Conservation (phyloP, 2,888 invertebrate genomes). For the Strigamia crassipes region DNA sequence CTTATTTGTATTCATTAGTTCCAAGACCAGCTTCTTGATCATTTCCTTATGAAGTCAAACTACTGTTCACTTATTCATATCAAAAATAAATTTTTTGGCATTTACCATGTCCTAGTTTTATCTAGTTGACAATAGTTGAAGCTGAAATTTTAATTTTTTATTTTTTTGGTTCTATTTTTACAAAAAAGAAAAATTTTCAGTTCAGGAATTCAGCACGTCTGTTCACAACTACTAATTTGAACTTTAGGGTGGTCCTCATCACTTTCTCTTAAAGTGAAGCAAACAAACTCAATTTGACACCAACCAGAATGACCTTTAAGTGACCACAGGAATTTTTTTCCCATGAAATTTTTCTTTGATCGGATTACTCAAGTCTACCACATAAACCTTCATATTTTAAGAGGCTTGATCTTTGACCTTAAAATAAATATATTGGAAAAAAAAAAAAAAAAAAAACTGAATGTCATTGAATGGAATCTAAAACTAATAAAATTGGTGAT, state of each 20-base stretch:
- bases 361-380: slow-evolving; percentile 5
- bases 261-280: slow-evolving; percentile 3
- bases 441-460: not conserved
- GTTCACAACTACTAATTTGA: slow-evolving; percentile 18
- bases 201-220: not conserved
- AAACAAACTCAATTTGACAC: slow-evolving; percentile 32
- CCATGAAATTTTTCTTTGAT: not conserved
- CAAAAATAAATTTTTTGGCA: slow-evolving; percentile 17
- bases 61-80: not conserved
- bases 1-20: not conserved
- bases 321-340: slow-evolving; percentile 23
- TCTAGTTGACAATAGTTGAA: slow-evolving; percentile 8
- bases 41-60: no score
- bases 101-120: slow-evolving; percentile 2
- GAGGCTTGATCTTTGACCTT: not conserved
- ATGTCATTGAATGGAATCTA: not conserved
- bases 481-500: not conserved
- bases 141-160: not conserved
- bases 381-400: slow-evolving; percentile 14
- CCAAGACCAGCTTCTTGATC: not conserved
- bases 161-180: not conserved
- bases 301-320: slow-evolving; percentile 27
- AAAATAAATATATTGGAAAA: not conserved
- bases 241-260: slow-evolving; percentile 26
- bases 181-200: not conserved